A percentile compares a stretch with the other conserved stretches of the same genome.
These are phyloP conservation scores for Onychomys leucogaster DNA, from an alignment of 2,797 vertebrate genomes.

Conservation along the genomic window DNA sequence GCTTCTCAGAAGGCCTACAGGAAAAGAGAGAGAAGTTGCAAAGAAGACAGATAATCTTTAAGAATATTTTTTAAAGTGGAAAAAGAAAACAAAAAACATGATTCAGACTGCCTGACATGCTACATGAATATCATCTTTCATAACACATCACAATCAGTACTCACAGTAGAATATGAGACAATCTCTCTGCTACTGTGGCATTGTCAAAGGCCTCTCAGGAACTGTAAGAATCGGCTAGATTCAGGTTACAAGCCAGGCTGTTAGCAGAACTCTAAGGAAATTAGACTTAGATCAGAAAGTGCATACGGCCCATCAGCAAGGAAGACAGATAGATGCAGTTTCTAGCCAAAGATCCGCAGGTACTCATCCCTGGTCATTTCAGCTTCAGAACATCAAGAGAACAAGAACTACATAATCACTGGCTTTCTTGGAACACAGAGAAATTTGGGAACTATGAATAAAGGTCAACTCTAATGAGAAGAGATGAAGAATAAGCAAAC, in stretches of 20 bases:
- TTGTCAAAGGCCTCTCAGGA: constrained; percentile 58
- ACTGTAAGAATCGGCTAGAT: constrained; percentile 66
- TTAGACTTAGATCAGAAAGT: constrained; percentile 66
- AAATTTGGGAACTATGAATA: neutral
- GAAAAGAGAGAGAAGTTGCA: neutral
- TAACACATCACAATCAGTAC: constrained; percentile 21
- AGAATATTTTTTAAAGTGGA: neutral
- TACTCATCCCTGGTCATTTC: neutral
- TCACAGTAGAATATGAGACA: constrained; percentile 39
- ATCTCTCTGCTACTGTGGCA: neutral
- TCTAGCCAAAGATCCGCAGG: neutral
- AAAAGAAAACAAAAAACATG: constrained; percentile 13
- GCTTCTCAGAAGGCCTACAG: neutral
- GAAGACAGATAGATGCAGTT: neutral
- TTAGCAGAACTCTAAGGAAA: constrained; percentile 60
- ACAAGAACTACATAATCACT: neutral
- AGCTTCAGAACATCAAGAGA: neutral
- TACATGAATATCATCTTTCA: constrained; percentile 66
- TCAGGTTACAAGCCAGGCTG: constrained; percentile 61
- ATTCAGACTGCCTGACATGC: constrained; percentile 34
- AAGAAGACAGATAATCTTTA: constrained; percentile 37
- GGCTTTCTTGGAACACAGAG: neutral
- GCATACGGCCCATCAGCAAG: neutral
- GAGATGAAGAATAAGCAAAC: constrained; percentile 18
- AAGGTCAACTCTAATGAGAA: constrained; percentile 37